Evolutionary conservation across 2,888 invertebrate genomes (phyloP).

Genomic region (Torymus auratus): DNA sequence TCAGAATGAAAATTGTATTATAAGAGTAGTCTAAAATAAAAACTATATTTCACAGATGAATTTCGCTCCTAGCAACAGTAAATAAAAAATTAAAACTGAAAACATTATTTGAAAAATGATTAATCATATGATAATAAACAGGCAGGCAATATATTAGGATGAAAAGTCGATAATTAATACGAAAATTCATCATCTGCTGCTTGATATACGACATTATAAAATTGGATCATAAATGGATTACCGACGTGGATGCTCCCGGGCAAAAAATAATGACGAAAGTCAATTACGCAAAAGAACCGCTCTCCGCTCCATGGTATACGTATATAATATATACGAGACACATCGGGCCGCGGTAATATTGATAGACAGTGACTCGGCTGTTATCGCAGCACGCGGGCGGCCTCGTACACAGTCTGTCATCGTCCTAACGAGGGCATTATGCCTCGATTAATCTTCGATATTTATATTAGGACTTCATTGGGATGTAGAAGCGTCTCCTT

Average conservation of each 20-base stretch:
- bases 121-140: no score
- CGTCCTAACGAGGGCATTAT: conserved; percentile 72
- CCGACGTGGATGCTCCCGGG: no score
- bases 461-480: conserved; percentile 73
- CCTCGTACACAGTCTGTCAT: conserved; percentile 73
- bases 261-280: conserved; percentile 34
- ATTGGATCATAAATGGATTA: conserved; percentile 11
- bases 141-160: no score
- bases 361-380: conserved; percentile 74
- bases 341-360: conserved; percentile 66
- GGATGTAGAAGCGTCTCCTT: conserved; percentile 63
- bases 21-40: no score
- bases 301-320: not conserved
- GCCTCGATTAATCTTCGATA: conserved; percentile 75
- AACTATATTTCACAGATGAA: no score
- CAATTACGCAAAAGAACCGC: conserved; percentile 33
- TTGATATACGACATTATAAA: conserved; percentile 1
- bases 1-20: no score
- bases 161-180: no score
- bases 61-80: no score
- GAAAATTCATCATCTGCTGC: not conserved
- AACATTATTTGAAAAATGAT: no score
- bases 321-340: not conserved
- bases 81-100: no score
- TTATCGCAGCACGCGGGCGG: conserved; percentile 66